Evolutionary conservation across 2,888 invertebrate species (phyloP), one percentile per base, ranked within the genome.

Genomic region (Cactoblastis cactorum): DNA sequence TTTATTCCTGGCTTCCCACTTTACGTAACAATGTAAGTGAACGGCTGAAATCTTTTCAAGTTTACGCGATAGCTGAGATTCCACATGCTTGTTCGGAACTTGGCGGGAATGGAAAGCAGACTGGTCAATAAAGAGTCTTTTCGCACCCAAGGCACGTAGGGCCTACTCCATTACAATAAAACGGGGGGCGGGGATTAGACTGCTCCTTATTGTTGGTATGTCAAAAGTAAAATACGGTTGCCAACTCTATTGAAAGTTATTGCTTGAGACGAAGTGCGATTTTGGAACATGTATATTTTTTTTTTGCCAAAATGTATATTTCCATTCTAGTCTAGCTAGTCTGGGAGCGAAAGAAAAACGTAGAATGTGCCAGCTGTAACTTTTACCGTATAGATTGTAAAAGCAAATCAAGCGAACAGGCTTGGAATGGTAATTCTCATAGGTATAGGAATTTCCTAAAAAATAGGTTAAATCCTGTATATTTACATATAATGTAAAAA

Each of bases 121-220:
- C 33, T 41, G 39, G 41, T 48, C 49, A 49, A 41, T 49, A 49
- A 49, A 34, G 41, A 32, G 24, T 32, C 17, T 3, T 8, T 41
- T 38, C 11, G 33, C 24, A 11, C 41, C 22, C 49, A 11, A 19
- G 33, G 50, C 53, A 53, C 53, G 53, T 53, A 50, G 9, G 28
- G 22, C 14, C 47, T 49, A 49, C 49, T 49, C 53, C 50, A 53
- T 53, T 53, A 53, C 45, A 38, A 28, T 35, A 28, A 37, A 53
- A 50, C 43, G 41, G 32, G 49, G 33, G 49, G 49, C 49, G 49
- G 41, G 49, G 41, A 41, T 49, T 41, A 22, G 17, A 14, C 41
- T 41, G 49, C 41, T 22, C 33, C 49, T 34, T 43, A 49, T 38
- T 22, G 22, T 12, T 47, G 8, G 19, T 12, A 24, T 22, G 41